Evolutionary conservation across 2,797 vertebrate genomes (phyloP).

Genomic region (Semotilus atromaculatus): DNA sequence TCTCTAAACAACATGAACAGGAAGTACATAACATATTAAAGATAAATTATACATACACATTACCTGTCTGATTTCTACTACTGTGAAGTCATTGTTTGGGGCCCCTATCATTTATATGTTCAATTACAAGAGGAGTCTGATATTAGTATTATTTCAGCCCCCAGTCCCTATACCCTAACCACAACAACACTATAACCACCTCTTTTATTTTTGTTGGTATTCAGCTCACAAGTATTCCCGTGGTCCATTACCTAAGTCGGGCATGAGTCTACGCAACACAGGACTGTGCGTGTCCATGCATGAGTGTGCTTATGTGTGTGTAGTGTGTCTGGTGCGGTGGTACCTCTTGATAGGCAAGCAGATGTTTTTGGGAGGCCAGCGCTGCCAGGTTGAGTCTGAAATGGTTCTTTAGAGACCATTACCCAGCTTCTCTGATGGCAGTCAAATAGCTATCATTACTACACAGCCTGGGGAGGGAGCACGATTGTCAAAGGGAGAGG

Average conservation of each 20-base stretch:
- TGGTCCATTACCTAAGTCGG: slow-evolving; percentile 58
- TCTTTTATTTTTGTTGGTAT: slow-evolving; percentile 78
- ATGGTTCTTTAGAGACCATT: slow-evolving; percentile 85
- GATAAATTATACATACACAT: background rate
- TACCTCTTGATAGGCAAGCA: slow-evolving; percentile 79
- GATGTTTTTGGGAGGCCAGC: slow-evolving; percentile 78
- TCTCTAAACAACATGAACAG: slow-evolving; percentile 16
- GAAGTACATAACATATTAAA: slow-evolving; percentile 3
- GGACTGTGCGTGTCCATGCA: slow-evolving; percentile 57
- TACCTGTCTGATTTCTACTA: background rate
- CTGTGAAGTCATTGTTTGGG: background rate
- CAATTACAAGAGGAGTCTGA: background rate
- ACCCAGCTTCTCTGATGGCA: slow-evolving; percentile 83
- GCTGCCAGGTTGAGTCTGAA: slow-evolving; percentile 81
- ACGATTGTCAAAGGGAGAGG: slow-evolving; percentile 66
- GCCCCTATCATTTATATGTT: background rate
- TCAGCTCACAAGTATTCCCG: slow-evolving; percentile 58
- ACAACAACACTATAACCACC: slow-evolving; percentile 62
- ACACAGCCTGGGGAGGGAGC: slow-evolving; percentile 63
- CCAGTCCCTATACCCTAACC: background rate
- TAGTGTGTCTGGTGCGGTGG: slow-evolving; percentile 68
- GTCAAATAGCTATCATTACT: slow-evolving; percentile 88
- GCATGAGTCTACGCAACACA: slow-evolving; percentile 55
- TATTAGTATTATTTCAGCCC: background rate
- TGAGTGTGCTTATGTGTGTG: slow-evolving; percentile 48